Evolutionary conservation across 35 echinoderm and acorn worm genomes (phyloP), one percentile per base, ranked within the genome.

Genomic region (Apostichopus californicus): DNA sequence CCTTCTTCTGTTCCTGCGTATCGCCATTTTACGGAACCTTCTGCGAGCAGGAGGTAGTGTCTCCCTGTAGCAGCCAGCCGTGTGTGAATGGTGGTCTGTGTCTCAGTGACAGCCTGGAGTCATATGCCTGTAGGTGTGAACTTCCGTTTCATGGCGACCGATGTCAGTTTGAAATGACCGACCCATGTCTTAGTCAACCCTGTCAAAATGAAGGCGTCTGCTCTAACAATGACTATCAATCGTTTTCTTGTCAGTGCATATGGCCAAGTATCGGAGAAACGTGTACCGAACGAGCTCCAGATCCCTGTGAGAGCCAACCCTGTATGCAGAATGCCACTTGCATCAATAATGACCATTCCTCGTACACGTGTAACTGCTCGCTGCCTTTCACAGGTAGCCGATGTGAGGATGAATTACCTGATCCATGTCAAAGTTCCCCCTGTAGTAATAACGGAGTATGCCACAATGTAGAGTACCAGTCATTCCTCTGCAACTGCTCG

Each of bases 361-460:
- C 70, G 4, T 91, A 79, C 26, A 57, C 23, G 18, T 91, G 89
- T 57, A 57, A 54, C 20, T 91, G 89, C 34, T 22, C 77, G 5
- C 6, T 91, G 77, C 89, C 89, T 6, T 91, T 91, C 89, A 91
- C 89, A 8, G 89, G 89, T 55, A 34, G 20, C 4, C 59, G 75
- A 8, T 94, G 93, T 59, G 88, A 90, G 46, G 56, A 46, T 17
- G 34, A 79, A 61, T 78, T 94, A 6, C 81, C 84, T 9, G 24
- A 64, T 5, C 94, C 96, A 5, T 98, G 96, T 57, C 24, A 75
- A 5, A 93, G 94, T 59, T 90, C 93, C 86, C 96, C 96, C 8
- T 98, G 96, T 81, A 63, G 54, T 21, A 95, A 94, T 61, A 75
- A 66, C n/a, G 96, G 90, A 46, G 73, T 52, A 6, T 98, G 96